phyloP scores from a whole-genome alignment of 2,113 vertebrate genomes.

The Tylochromis polylepis region DNA sequence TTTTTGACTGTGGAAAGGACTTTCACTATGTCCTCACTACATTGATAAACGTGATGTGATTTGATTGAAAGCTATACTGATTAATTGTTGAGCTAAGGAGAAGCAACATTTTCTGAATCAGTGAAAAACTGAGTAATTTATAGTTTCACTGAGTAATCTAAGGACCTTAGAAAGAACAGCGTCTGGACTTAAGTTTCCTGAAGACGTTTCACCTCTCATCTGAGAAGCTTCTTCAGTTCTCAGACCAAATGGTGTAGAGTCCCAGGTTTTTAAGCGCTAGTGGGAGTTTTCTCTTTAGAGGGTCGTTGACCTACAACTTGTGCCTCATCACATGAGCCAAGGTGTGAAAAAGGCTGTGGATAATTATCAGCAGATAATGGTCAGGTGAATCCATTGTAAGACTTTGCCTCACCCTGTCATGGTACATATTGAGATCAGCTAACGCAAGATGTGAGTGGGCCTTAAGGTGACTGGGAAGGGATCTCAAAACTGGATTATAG shows the following conservation, averaged over 20 bases:
- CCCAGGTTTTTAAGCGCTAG: not conserved
- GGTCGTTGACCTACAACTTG: not conserved
- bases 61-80: not conserved
- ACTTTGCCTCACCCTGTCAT: not conserved
- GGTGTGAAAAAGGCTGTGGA: not conserved
- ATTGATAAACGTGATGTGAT: not conserved
- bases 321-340: not conserved
- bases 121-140: not conserved
- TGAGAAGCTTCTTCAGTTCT: not conserved
- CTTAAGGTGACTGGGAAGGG: not conserved
- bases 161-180: not conserved
- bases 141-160: not conserved
- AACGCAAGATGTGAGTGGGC: not conserved
- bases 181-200: too few species aligned
- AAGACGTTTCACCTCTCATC: not conserved
- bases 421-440: not conserved
- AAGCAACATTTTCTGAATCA: not conserved
- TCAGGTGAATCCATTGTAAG: not conserved
- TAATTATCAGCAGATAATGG: not conserved
- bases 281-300: not conserved
- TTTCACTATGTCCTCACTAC: not conserved
- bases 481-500: not conserved
- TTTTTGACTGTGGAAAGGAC: not conserved
- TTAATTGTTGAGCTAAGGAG: not conserved
- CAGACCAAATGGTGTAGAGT: not conserved